Percentiles rank a stretch among this genome's conserved stretches.
These are phyloP conservation scores for Taphrorychus bicolor DNA, from an alignment of 2,888 invertebrate species.

Conservation along the genomic window DNA sequence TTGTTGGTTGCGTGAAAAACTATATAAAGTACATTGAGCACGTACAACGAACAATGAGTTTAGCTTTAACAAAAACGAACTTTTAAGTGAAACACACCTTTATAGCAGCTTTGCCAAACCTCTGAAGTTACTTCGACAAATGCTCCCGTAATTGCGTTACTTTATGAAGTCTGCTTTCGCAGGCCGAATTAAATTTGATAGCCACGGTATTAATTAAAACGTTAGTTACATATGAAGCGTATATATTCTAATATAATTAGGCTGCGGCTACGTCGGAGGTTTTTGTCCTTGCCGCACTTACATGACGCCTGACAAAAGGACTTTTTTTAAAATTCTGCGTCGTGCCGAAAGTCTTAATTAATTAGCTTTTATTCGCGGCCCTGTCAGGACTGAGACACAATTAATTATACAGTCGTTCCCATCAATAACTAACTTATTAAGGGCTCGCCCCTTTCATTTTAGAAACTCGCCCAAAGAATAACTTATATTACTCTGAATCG, in stretches of 20 bases:
- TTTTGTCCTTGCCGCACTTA: slow-evolving; percentile 19
- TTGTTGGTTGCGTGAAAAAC: no score
- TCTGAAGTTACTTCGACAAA: slow-evolving; percentile 3
- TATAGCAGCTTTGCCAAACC: no score
- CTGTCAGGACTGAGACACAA: slow-evolving; percentile 40
- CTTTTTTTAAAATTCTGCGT: slow-evolving; percentile 37
- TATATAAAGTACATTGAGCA: no score
- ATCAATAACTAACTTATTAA: slow-evolving; percentile 42
- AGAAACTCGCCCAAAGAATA: slow-evolving; percentile 32
- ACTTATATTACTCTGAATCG: slow-evolving; percentile 34
- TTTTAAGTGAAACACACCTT: no score
- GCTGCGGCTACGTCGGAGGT: slow-evolving; percentile 10
- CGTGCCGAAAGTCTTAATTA: slow-evolving; percentile 38
- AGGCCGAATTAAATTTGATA: slow-evolving; percentile 5
- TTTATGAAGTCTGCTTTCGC: slow-evolving; percentile 13
- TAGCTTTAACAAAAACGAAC: no score
- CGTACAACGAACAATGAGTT: no score
- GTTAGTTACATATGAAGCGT: slow-evolving; percentile 7
- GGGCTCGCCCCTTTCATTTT: slow-evolving; percentile 37
- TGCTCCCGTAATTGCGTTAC: slow-evolving; percentile 13
- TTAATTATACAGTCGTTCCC: slow-evolving; percentile 41
- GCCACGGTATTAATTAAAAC: slow-evolving; percentile 12
- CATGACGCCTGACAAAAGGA: slow-evolving; percentile 15
- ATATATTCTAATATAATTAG: slow-evolving; percentile 23
- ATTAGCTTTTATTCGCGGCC: slow-evolving; percentile 42